Evolutionary conservation across 2,888 invertebrate genomes (phyloP).

Genomic region (Andricus quercusramuli): DNA sequence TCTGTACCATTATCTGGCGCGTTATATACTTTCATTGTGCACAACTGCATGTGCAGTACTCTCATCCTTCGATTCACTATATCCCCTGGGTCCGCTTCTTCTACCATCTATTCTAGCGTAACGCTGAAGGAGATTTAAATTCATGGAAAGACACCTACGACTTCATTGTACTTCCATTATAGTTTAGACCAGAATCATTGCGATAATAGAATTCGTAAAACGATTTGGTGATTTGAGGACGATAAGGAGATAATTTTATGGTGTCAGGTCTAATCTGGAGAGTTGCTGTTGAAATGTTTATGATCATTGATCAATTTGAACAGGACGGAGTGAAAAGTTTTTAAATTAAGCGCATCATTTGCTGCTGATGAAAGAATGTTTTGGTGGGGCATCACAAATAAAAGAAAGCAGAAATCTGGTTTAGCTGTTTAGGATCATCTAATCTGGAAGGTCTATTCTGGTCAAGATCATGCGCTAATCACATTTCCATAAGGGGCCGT

Average conservation of each 20-base stretch:
- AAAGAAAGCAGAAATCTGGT: too few species aligned
- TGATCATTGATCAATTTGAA: not conserved
- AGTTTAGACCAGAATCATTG: conserved; percentile 7
- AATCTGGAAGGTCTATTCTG: too few species aligned
- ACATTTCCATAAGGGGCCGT: too few species aligned
- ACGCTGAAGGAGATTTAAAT: conserved; percentile 24
- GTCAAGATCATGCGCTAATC: too few species aligned
- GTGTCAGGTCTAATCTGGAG: not conserved
- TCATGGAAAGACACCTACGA: conserved; percentile 14
- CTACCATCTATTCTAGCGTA: not conserved
- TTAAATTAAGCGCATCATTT: not conserved
- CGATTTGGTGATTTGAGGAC: conserved; percentile 18
- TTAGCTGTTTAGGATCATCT: too few species aligned
- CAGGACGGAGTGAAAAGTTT: not conserved
- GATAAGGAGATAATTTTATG: not conserved
- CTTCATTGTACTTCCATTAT: not conserved
- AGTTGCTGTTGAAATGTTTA: conserved; percentile 4
- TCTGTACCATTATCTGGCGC: conserved; percentile 31
- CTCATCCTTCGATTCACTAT: conserved; percentile 16
- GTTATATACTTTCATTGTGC: conserved; percentile 13
- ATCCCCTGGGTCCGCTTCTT: not conserved
- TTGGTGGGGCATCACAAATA: too few species aligned
- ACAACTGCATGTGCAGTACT: not conserved
- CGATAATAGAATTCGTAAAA: conserved; percentile 11
- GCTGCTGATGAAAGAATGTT: not conserved